Percentiles rank a stretch among this genome's conserved stretches.
These are phyloP conservation scores for Chiloscyllium punctatum DNA, from an alignment of 2,797 vertebrate genomes.

Conservation along the genomic window DNA sequence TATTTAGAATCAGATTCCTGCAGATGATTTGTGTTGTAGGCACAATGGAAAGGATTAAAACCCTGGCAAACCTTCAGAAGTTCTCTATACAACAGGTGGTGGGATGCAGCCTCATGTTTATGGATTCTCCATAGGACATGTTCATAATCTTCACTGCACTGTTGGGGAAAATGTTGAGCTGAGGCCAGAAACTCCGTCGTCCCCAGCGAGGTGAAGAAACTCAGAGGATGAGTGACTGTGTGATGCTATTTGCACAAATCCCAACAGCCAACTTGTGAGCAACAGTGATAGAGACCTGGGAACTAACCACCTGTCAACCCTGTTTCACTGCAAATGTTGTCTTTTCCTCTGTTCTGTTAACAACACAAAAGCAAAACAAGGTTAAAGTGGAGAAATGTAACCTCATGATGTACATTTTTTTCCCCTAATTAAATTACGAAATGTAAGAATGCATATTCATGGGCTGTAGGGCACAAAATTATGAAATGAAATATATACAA, in stretches of 20 bases:
- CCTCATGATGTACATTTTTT: not conserved
- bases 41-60: not conserved
- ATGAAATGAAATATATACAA: no score
- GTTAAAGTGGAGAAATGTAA: not conserved
- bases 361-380: not conserved
- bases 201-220: not conserved
- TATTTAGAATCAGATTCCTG: not conserved
- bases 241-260: not conserved
- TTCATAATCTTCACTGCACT: not conserved
- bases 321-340: not conserved
- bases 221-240: not conserved
- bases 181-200: not conserved
- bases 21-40: not conserved
- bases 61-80: not conserved
- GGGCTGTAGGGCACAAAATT: not conserved
- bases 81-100: not conserved
- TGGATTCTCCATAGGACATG: not conserved
- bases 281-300: not conserved
- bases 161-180: not conserved
- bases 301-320: not conserved
- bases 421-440: not conserved
- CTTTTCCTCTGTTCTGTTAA: not conserved
- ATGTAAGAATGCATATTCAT: not conserved
- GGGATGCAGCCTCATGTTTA: not conserved
- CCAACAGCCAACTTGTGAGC: not conserved